These are phyloP conservation scores for Austrofundulus limnaeus DNA, from an alignment of 2,113 vertebrate species.

Conservation along the genomic window DNA sequence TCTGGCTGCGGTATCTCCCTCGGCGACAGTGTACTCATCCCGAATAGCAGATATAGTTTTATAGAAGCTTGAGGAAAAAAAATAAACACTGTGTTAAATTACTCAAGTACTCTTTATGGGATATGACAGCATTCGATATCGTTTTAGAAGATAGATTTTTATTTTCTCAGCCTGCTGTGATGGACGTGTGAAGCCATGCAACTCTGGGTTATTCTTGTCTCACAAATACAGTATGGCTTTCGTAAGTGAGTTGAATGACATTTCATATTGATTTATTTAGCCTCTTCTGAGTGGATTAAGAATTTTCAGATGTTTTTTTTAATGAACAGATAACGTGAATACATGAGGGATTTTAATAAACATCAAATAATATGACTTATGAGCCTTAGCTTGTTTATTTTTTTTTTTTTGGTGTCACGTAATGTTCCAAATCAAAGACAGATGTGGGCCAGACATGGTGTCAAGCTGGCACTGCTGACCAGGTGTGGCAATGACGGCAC, in stretches of 20 bases:
- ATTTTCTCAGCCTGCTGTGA: slow-evolving; percentile 25
- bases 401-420: not conserved
- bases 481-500: no score
- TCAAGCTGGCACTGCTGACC: no score
- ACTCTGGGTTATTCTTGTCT: slow-evolving; percentile 22
- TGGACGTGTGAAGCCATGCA: slow-evolving; percentile 12
- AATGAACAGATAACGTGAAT: slow-evolving; percentile 5
- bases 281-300: slow-evolving; percentile 27
- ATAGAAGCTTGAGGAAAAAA: slow-evolving; percentile 60
- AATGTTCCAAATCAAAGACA: no score
- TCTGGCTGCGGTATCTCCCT: slow-evolving; percentile 64
- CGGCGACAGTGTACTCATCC: slow-evolving; percentile 53
- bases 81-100: slow-evolving; percentile 61
- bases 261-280: slow-evolving; percentile 48
- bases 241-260: not conserved
- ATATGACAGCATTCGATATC: slow-evolving; percentile 31
- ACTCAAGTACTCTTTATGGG: slow-evolving; percentile 51
- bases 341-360: slow-evolving; percentile 18
- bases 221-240: slow-evolving; percentile 6
- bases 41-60: slow-evolving; percentile 66
- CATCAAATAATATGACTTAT: slow-evolving; percentile 14
- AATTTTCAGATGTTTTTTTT: slow-evolving; percentile 23
- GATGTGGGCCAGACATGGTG: no score
- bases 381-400: no score
- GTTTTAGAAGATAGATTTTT: slow-evolving; percentile 25